Conservation (phyloP, 2,888 invertebrate genomes). For the Mythimna albipuncta region DNA sequence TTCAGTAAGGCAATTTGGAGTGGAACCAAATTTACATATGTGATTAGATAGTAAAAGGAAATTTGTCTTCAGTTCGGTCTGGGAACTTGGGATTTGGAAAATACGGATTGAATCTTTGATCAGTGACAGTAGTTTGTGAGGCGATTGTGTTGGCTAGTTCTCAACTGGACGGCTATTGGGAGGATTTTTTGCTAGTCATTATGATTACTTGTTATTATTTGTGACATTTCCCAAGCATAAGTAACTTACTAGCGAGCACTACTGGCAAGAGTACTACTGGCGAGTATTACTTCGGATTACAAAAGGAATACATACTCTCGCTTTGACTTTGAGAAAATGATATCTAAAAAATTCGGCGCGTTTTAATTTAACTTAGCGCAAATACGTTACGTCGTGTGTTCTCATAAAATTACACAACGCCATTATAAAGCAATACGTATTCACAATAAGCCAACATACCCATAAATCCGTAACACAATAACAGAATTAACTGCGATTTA, state of each 20-base stretch:
- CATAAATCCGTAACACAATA: conserved; percentile 83
- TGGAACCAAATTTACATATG: conserved; percentile 68
- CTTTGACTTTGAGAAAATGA: conserved; percentile 7
- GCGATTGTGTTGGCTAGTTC: conserved; percentile 15
- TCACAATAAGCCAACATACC: conserved; percentile 75
- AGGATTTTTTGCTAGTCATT: not conserved
- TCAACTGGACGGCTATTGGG: not conserved
- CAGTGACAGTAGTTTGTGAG: conserved; percentile 27
- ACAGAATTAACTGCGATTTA: conserved; percentile 88
- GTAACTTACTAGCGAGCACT: too few relatives aligned
- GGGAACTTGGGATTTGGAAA: conserved; percentile 53
- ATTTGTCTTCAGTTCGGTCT: conserved; percentile 58
- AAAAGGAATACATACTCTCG: not conserved
- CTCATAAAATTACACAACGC: conserved; percentile 60
- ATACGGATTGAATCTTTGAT: conserved; percentile 60
- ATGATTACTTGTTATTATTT: not conserved
- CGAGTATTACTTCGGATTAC: too few relatives aligned
- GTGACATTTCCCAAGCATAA: too few relatives aligned
- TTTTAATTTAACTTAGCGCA: conserved; percentile 46
- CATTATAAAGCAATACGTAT: conserved; percentile 69
- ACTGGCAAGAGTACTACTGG: too few relatives aligned
- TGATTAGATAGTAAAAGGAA: conserved; percentile 69
- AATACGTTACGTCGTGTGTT: conserved; percentile 48
- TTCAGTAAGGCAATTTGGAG: conserved; percentile 70
- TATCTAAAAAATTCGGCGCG: conserved; percentile 2